Base-by-base conservation (phyloP, 1,140 invertebrate genomes). In the Condylostylus longicornis region DNA sequence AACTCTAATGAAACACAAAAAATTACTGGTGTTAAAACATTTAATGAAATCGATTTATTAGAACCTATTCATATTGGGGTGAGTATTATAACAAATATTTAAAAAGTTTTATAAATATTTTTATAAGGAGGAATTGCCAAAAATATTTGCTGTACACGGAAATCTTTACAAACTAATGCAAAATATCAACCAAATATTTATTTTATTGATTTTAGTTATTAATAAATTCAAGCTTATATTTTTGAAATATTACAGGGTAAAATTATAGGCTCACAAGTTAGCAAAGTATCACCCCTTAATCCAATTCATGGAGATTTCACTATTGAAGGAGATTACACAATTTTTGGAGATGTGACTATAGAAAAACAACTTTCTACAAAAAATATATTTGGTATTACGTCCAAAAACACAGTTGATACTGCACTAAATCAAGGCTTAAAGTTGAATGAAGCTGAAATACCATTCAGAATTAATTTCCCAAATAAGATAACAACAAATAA, bases 301-400 rank as follows among this genome's bases (percentile, higher is more conserved):
- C 50, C 48, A 4, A 56, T 62, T 5, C 43, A 55, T 12, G 42
- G 57, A 18, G 25, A 50, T 3, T 28, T 64, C 1, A 29, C 48
- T 9, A 40, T 64, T 3, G 43, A 50, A 13, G 63, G 58, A 1
- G 53, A 66, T 44, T 60, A 53, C 40, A 48, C 42, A 2, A 61
- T 68, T 6, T 46, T 47, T 14, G 63, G 63, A 17, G 44, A 59
- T 36, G 58, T 62, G 5, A 46, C 44, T 10, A 53, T 67, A 20
- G 50, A 51, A 14, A 40, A 53, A 15, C 17, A 45, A 13, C 9
- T 67, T 4, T 42, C 47, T 35, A 38, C 45, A 9, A 15, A 39
- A 9, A 59, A 68, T 46, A 39, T 66, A 12, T 20, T 43, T 5
- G 47, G 50, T 5, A 25, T 19, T 12, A 5, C 38, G 20, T 40